These are phyloP conservation scores for Scalopus aquaticus DNA, from an alignment of 2,113 vertebrate genomes.

Conservation along the genomic window DNA sequence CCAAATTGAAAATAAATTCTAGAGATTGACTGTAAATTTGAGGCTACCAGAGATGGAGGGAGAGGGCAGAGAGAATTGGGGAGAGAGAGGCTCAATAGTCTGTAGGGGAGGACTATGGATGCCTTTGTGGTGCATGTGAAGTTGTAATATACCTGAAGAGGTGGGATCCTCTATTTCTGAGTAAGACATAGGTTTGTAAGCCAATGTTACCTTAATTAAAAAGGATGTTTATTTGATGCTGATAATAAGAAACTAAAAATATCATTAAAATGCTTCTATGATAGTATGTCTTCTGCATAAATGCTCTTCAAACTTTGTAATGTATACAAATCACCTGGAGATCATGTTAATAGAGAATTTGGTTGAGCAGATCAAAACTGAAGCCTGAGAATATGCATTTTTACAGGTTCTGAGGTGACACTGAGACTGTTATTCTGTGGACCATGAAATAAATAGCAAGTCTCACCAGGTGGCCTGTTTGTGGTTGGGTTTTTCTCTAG, in stretches of 20 bases:
- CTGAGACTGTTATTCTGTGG: neutral
- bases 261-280: neutral
- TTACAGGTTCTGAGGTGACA: neutral
- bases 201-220: too few species aligned
- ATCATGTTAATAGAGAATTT: neutral
- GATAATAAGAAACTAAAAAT: neutral
- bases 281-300: neutral
- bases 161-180: too few species aligned
- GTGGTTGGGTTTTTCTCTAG: neutral
- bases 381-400: neutral
- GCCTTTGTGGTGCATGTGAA: too few species aligned
- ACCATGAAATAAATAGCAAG: neutral
- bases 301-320: neutral
- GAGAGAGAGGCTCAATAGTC: too few species aligned
- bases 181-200: too few species aligned
- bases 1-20: too few species aligned
- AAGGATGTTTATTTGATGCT: neutral
- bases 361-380: neutral
- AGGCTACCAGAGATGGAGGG: too few species aligned
- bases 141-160: too few species aligned
- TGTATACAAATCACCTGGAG: neutral
- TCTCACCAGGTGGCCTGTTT: neutral
- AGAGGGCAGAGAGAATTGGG: too few species aligned
- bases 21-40: too few species aligned
- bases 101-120: too few species aligned